A percentile compares a stretch with the other conserved stretches of the same genome.
phyloP scores from a whole-genome alignment of 2,113 vertebrate genomes.

The Cricetomys ansorgei region DNA sequence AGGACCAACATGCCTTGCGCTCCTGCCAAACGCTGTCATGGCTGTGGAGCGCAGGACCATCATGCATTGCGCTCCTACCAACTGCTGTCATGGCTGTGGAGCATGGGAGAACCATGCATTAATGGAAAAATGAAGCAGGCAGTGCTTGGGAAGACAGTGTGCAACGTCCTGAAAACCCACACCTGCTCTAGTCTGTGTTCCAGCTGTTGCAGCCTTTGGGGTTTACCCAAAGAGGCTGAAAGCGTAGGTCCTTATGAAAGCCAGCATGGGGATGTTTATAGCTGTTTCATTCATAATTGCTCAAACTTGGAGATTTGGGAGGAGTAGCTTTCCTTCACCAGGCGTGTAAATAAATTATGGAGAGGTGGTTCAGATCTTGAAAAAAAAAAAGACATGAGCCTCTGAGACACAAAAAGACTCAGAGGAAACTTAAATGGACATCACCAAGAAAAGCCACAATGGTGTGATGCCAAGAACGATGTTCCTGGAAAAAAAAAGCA shows the following conservation, averaged over 20 bases:
- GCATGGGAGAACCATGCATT: background rate
- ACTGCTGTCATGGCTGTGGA: background rate
- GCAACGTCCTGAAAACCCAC: background rate
- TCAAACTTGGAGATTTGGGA: background rate
- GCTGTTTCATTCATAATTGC: background rate
- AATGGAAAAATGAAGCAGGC: no score
- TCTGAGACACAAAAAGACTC: background rate
- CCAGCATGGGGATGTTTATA: background rate
- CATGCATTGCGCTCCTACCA: fast-evolving
- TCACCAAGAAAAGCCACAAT: background rate
- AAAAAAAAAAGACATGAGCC: background rate
- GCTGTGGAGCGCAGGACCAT: no score
- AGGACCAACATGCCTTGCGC: no score
- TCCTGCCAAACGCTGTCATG: no score
- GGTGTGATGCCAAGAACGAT: background rate
- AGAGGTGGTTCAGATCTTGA: background rate
- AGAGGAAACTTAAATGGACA: background rate
- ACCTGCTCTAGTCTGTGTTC: background rate
- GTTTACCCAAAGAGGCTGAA: background rate
- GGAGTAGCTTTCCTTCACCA: background rate
- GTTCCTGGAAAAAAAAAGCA: background rate
- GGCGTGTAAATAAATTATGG: background rate
- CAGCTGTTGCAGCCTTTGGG: background rate
- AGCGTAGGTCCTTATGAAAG: background rate
- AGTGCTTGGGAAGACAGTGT: background rate